A percentile compares a stretch with the other conserved stretches of the same genome.
Conservation (phyloP, 2,797 vertebrate species). For the Chelmon rostratus region DNA sequence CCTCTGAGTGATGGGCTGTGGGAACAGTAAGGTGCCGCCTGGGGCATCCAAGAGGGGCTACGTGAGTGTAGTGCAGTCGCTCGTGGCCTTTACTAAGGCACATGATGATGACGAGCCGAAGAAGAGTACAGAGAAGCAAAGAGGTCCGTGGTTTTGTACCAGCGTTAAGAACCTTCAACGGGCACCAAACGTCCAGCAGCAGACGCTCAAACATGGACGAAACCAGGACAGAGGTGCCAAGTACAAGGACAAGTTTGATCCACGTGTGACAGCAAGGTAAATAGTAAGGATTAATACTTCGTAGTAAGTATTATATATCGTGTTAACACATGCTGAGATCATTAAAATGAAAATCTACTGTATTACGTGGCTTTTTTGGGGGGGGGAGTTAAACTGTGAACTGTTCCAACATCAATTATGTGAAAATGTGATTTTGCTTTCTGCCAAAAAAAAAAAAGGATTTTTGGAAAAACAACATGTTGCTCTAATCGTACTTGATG, state of each 20-base stretch:
- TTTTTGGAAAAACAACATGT: not conserved
- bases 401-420: not conserved
- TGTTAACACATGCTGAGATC: no score
- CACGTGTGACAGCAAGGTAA: slow-evolving; percentile 67
- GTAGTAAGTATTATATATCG: no score
- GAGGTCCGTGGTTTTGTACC: slow-evolving; percentile 32
- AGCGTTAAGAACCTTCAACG: not conserved
- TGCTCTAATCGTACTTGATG: not conserved
- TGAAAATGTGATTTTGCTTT: not conserved
- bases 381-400: slow-evolving; percentile 1
- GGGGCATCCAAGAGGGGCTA: slow-evolving; percentile 51
- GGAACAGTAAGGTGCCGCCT: slow-evolving; percentile 60
- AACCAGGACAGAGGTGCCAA: slow-evolving; percentile 19
- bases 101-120: not conserved
- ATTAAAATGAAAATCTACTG: not conserved
- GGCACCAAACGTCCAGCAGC: not conserved
- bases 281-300: no score
- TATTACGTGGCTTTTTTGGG: not conserved
- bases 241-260: slow-evolving; percentile 73
- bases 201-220: not conserved
- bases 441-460: not conserved
- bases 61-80: slow-evolving; percentile 61
- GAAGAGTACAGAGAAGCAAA: slow-evolving; percentile 30
- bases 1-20: slow-evolving; percentile 62
- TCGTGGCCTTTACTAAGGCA: slow-evolving; percentile 62